phyloP scores from a whole-genome alignment of 2,888 invertebrate species.

The Limnephilus marmoratus region DNA sequence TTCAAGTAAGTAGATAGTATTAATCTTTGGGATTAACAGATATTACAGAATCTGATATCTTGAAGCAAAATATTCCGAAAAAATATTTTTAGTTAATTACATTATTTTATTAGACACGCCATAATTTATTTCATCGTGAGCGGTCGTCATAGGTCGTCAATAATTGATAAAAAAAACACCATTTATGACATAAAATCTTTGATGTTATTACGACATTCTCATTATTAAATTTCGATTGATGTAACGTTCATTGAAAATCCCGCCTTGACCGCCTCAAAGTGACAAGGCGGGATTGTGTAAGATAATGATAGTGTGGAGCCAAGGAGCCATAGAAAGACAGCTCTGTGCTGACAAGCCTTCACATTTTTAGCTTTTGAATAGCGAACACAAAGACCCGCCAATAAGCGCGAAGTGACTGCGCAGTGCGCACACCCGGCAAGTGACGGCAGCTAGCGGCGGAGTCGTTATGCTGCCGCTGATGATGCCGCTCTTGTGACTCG shows the following conservation, averaged over 20 bases:
- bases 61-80: too few relatives aligned
- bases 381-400: constrained; percentile 44
- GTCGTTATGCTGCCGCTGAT: background rate
- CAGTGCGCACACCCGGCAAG: constrained; percentile 17
- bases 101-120: too few relatives aligned
- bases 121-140: too few relatives aligned
- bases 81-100: too few relatives aligned
- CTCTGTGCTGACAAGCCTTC: constrained; percentile 50
- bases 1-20: too few relatives aligned
- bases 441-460: background rate
- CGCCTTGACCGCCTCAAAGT: constrained; percentile 40
- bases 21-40: too few relatives aligned
- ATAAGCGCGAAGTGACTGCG: constrained; percentile 43
- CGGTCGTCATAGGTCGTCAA: too few relatives aligned
- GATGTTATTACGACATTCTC: too few relatives aligned
- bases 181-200: too few relatives aligned
- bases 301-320: constrained; percentile 47
- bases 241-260: constrained; percentile 2
- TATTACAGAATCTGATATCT: too few relatives aligned
- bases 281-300: constrained; percentile 48
- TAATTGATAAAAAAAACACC: too few relatives aligned
- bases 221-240: background rate
- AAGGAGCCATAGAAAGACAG: constrained; percentile 44
- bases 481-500: background rate
- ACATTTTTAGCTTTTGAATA: constrained; percentile 47